Evolutionary conservation across 2,888 invertebrate species (phyloP).

Genomic region (Tolmerus cingulatus): DNA sequence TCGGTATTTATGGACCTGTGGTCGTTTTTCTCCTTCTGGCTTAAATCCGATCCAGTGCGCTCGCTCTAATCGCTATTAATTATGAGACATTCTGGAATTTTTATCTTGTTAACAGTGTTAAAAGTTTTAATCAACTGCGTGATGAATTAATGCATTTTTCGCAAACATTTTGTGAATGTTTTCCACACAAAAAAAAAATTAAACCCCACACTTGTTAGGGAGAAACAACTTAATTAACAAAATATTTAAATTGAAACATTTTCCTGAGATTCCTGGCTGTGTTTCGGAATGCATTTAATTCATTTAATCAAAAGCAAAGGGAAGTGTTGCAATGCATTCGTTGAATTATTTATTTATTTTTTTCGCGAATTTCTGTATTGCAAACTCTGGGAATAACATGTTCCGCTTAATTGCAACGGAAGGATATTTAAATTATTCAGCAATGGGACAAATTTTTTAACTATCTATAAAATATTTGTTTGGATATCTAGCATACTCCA

Average conservation of each 20-base stretch:
- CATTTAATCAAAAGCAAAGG: neutral
- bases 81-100: slow-evolving; percentile 27
- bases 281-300: neutral
- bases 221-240: slow-evolving; percentile 9
- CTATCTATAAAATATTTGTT: neutral
- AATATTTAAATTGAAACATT: slow-evolving; percentile 13
- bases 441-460: neutral
- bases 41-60: slow-evolving; percentile 17
- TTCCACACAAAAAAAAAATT: neutral
- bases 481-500: neutral
- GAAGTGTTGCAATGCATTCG: neutral
- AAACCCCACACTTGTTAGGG: neutral
- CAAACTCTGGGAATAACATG: neutral
- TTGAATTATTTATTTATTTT: neutral
- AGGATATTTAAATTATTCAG: neutral
- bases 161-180: neutral
- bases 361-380: neutral
- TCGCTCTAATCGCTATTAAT: slow-evolving; percentile 29
- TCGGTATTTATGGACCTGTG: slow-evolving; percentile 25
- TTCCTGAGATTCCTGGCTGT: neutral
- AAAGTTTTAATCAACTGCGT: slow-evolving; percentile 8
- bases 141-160: slow-evolving; percentile 26
- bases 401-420: neutral
- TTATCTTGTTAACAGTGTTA: slow-evolving; percentile 24
- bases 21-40: neutral